Evolutionary conservation across 1,140 invertebrate genomes (phyloP).

Genomic region (Zaprionus capensis): DNA sequence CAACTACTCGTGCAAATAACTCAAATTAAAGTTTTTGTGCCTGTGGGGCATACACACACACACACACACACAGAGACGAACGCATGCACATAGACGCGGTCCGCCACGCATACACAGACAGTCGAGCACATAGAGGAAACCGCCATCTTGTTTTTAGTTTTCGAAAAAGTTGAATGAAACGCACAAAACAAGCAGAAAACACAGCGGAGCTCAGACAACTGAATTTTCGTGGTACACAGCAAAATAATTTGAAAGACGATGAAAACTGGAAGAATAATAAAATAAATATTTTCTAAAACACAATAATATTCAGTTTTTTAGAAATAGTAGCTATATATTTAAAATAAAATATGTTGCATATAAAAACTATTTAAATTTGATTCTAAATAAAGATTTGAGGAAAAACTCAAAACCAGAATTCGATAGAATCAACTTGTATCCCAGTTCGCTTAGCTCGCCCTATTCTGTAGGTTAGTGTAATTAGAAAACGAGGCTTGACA

Average conservation of each 20-base stretch:
- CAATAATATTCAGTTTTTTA: conserved; percentile 1
- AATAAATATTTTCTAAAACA: background rate
- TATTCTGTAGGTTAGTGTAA: conserved; percentile 12
- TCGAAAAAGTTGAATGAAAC: conserved; percentile 65
- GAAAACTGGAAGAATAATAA: background rate
- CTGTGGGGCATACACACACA: conserved; percentile 55
- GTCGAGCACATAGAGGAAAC: conserved; percentile 14
- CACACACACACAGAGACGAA: conserved; percentile 18
- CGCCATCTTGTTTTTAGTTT: conserved; percentile 75
- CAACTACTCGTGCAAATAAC: conserved; percentile 72
- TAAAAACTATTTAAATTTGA: too few relatives aligned
- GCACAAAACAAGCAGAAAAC: conserved; percentile 46
- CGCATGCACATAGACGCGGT: background rate
- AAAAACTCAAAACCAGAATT: too few relatives aligned
- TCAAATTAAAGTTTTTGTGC: conserved; percentile 78
- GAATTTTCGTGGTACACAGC: conserved; percentile 14
- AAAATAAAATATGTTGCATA: too few relatives aligned
- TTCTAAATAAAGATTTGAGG: too few relatives aligned
- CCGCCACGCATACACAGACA: conserved; percentile 5
- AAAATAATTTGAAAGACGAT: background rate
- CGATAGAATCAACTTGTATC: too few relatives aligned
- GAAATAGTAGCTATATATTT: background rate
- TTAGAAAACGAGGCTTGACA: conserved; percentile 16
- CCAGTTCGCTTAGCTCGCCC: too few relatives aligned
- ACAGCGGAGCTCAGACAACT: conserved; percentile 28